Evolutionary conservation across 2,113 vertebrate species (phyloP), one percentile per base, ranked within the genome.

Genomic region (Melanerpes formicivorus): DNA sequence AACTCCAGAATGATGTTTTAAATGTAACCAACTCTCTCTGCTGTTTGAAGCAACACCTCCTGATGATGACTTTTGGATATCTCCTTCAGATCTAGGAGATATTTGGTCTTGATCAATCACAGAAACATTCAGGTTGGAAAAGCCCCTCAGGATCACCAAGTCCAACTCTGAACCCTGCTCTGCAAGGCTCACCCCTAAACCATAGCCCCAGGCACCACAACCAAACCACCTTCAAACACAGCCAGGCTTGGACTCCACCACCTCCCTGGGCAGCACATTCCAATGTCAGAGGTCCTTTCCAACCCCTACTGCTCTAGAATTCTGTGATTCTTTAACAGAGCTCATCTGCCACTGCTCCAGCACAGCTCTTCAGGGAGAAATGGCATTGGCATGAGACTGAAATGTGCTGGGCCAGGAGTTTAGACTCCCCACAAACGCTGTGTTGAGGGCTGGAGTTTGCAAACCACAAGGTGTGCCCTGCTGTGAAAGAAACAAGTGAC

Each of bases 351-450:
- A 44, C 29, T 25, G 84, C 1, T 1, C 77, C 18, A 11, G 1
- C 46, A 6, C 30, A 21, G 55, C 5, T 14, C 54, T 6, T 11
- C 50, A n/a, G 30, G 25, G 26, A 74, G 30, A 46, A 46, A 4
- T 0, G 2, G 7, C 30, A 44, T 4, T 29, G 58, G 60, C 25
- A 14, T 2, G 5, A 62, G 27, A 1, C 1, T 6, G 55, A 14
- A 8, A 0, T 18, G 62, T 26, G 18, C 77, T 26, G 46, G 19
- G 2, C 73, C 21, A 56, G 8, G 3, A 30, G 76, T 18, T 59
- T 46, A 32, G 44, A 44, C 21, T 1, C 32, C 26, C 83, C 50
- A 12, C 59, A n/a, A 9, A 44, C 0, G 6, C 63, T 22, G 29
- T 32, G 44, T 3, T 10, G 1, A 64, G 84, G 54, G 67, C 73